Percentiles rank a stretch among this genome's conserved stretches.
Evolutionary conservation across 2,797 vertebrate genomes (phyloP).

Genomic region (Danio kyathit): DNA sequence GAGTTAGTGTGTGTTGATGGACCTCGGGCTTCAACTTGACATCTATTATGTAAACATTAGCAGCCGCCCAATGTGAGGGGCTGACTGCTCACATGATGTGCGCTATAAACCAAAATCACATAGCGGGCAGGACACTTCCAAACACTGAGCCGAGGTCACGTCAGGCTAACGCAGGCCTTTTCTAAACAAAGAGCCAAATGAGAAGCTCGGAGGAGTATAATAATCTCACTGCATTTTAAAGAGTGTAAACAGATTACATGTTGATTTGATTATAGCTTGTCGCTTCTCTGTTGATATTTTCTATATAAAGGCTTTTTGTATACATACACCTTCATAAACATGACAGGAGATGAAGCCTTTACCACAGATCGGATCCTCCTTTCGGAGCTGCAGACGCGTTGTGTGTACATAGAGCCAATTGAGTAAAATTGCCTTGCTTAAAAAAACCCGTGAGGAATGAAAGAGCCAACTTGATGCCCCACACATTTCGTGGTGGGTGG

Average conservation of each 20-base stretch:
- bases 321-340: slow-evolving; percentile 29
- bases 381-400: slow-evolving; percentile 23
- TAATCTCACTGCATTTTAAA: slow-evolving; percentile 15
- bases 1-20: slow-evolving; percentile 53
- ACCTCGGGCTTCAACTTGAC: slow-evolving; percentile 50
- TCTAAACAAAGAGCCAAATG: slow-evolving; percentile 50
- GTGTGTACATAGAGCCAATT: slow-evolving; percentile 40
- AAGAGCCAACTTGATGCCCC: slow-evolving; percentile 31
- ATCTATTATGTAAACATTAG: slow-evolving; percentile 64
- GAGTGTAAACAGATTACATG: slow-evolving; percentile 31
- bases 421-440: slow-evolving; percentile 49
- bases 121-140: slow-evolving; percentile 44
- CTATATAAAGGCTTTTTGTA: slow-evolving; percentile 10
- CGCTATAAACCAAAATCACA: slow-evolving; percentile 58
- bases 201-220: slow-evolving; percentile 29
- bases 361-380: slow-evolving; percentile 11
- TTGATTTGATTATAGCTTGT: slow-evolving; percentile 27
- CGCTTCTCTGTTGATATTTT: slow-evolving; percentile 2
- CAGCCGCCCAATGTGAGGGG: slow-evolving; percentile 39
- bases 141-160: slow-evolving; percentile 50
- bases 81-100: slow-evolving; percentile 43
- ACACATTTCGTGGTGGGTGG: slow-evolving; percentile 58
- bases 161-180: slow-evolving; percentile 32
- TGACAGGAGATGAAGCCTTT: not conserved
- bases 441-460: slow-evolving; percentile 45